Base-by-base conservation (phyloP, 2,888 invertebrate species). In the Parnassius orleans region DNA sequence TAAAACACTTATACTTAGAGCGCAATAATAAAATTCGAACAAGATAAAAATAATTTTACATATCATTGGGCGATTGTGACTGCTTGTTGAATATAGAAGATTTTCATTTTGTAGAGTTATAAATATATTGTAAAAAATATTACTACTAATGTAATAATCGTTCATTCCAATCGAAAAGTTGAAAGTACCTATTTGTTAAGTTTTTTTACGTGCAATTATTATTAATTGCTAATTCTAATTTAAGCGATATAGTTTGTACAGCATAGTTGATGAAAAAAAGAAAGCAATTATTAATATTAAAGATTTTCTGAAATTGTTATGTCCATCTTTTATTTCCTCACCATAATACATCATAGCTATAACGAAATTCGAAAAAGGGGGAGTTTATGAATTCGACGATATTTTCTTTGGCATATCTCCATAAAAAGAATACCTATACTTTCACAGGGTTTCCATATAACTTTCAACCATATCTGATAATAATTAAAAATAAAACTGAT, bases 11-110 rank as follows among this genome's bases (percentile, higher is more conserved):
- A 77, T 77, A 80, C 69, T 79, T 86, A 86, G 84, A 84, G 80
- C 83, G 90, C 91, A 90, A 90, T 91, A 92, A 90, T 73, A 69
- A 74, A 68, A 73, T 69, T 14, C 55, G 58, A 57, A 64, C 59
- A 60, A 48, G 43, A 53, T 60, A 74, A 74, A 79, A 87, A 86
- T 87, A 88, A 89, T 89, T 90, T 89, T 87, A 92, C 92, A 92
- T 92, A 92, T 92, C 92, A 92, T 90, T 90, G 92, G 80, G 91
- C 91, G 92, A 92, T 92, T 92, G 92, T 92, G 92, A 92, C 89
- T 87, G 91, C 91, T 91, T 91, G 86, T 90, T 90, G 85, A 83
- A 78, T 80, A 77, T 83, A 87, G 74, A 72, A 68, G 81, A 83
- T 81, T 87, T 87, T 91, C 84, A 86, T 89, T 89, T 90, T 65